Conservation (phyloP, 2,113 vertebrate species). For the Ploceus nigricollis region DNA sequence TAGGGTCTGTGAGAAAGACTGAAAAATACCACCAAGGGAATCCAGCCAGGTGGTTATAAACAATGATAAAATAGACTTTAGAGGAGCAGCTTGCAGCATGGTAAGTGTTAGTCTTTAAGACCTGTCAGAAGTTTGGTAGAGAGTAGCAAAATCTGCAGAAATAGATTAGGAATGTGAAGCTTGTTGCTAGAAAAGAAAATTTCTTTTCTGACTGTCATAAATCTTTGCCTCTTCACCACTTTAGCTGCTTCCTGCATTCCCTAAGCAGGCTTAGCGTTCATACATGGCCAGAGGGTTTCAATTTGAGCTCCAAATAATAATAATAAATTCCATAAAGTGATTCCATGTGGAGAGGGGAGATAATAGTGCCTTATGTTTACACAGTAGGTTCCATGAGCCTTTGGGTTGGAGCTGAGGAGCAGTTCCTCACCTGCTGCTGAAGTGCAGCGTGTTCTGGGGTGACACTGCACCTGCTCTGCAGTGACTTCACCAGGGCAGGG, state of each 20-base stretch:
- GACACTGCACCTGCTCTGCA: neutral
- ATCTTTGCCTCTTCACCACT: slow-evolving; percentile 43
- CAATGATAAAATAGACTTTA: slow-evolving; percentile 8
- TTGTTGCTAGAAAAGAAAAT: slow-evolving; percentile 33
- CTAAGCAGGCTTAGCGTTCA: slow-evolving; percentile 25
- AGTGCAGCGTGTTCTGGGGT: neutral
- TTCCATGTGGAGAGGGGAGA: slow-evolving; percentile 5
- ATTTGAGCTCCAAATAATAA: slow-evolving; percentile 31
- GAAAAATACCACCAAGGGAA: slow-evolving; percentile 7
- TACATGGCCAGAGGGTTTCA: slow-evolving; percentile 45
- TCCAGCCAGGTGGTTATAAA: slow-evolving; percentile 12
- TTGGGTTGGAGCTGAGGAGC: neutral
- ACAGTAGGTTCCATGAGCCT: neutral
- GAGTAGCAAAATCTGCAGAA: slow-evolving; percentile 35
- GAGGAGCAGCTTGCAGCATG: slow-evolving; percentile 20
- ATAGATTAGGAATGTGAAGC: slow-evolving; percentile 16
- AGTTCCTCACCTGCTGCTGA: slow-evolving; percentile 11
- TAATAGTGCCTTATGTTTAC: slow-evolving; percentile 3
- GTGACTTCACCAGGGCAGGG: neutral
- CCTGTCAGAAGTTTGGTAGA: slow-evolving; percentile 32
- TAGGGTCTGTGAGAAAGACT: neutral
- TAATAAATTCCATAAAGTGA: slow-evolving; percentile 37
- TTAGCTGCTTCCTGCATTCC: slow-evolving; percentile 17
- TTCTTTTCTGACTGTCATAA: slow-evolving; percentile 30
- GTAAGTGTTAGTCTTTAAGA: slow-evolving; percentile 47